These are phyloP conservation scores for Aleadryas rufinucha DNA, from an alignment of 2,113 vertebrate species.

Conservation along the genomic window DNA sequence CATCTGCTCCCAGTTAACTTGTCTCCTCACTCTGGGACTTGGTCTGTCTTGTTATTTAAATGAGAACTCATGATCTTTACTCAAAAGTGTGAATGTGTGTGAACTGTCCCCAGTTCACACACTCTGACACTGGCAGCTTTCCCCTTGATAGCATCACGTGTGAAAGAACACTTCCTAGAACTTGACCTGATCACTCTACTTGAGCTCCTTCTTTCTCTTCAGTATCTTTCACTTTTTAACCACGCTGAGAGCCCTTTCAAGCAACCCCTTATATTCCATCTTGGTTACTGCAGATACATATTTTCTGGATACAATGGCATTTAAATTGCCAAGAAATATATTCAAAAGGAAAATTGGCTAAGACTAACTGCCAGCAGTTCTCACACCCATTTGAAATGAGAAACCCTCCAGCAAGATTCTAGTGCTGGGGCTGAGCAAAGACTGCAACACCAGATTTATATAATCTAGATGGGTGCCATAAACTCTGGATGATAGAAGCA, in stretches of 20 bases:
- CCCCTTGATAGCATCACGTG: neutral
- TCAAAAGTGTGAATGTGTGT: no score
- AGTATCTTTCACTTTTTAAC: neutral
- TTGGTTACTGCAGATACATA: neutral
- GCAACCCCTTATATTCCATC: neutral
- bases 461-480: neutral
- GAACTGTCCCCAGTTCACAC: rapidly evolving
- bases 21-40: neutral
- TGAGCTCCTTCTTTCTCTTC: neutral
- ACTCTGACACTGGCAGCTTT: neutral
- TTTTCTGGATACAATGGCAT: neutral
- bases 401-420: neutral
- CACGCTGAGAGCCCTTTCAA: neutral
- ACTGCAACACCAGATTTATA: neutral
- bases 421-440: neutral
- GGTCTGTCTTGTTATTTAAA: neutral
- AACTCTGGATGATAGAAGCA: neutral
- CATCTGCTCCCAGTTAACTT: neutral
- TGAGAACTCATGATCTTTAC: neutral
- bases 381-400: neutral
- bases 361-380: neutral
- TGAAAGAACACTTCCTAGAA: neutral
- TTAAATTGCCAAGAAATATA: neutral
- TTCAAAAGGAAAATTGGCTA: neutral
- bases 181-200: neutral